Base-by-base conservation (phyloP, 1,140 invertebrate genomes). In the Ctenoplectra terminalis region DNA sequence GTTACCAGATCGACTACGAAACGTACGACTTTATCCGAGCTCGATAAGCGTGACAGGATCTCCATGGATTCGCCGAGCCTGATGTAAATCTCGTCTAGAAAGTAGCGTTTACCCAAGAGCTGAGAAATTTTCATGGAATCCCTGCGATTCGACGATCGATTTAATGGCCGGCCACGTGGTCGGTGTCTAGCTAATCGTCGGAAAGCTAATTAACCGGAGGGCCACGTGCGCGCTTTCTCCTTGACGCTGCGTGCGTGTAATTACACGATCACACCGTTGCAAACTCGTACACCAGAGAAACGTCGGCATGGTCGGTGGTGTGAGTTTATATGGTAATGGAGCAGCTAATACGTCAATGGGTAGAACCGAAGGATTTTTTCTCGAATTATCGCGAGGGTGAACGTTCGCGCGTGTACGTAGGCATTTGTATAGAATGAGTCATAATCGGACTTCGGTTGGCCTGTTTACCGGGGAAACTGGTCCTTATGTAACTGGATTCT, bases 151-250 rank as follows among this genome's bases (percentile, higher is more conserved):
- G 48, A 66, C 71, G 81, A 76, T 82, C 81, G 84, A 79, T 84
- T 84, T 83, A 85, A 87, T 80, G 81, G 37, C 26, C 71, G 74
- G 77, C 54, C 86, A 86, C 86, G 88, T 86, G 85, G 88, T 71
- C 76, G 75, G 72, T 72, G 77, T 64, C 72, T 70, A 73, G 64
- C 72, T 83, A 83, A 89, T 85, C 82, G 71, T 29, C 70, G 66
- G 60, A 74, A 78, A 71, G 84, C 86, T 91, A 90, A 90, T 91
- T 91, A 90, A 84, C 82, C 82, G 37, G 76, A 40, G 83, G 70
- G 79, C 88, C 90, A 91, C 89, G 90, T 90, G 89, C 88, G 72
- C 88, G 82, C 87, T 90, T 89, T 89, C 89, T 87, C 89, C 78
- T 64, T 31, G 67, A 48, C 70, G 74, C 60, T 77, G 58, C 84